A percentile compares a stretch with the other conserved stretches of the same genome.
Conservation (phyloP, 2,113 vertebrate species). For the Felis catus region DNA sequence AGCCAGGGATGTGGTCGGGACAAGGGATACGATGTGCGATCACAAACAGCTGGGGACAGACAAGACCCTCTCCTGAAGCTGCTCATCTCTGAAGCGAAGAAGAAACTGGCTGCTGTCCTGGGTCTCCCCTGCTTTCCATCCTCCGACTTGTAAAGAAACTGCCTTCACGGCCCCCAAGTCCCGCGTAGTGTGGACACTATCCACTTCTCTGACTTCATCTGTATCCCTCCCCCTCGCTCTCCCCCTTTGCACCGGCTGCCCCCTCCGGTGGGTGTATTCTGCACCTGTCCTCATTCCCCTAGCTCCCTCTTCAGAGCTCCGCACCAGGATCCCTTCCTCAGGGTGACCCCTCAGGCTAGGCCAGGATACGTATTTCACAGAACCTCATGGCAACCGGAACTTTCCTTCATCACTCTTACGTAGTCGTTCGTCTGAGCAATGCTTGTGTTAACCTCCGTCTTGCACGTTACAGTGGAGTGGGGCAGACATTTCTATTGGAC, state of each 20-base stretch:
- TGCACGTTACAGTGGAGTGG: background rate
- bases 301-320: background rate
- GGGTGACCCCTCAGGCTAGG: background rate
- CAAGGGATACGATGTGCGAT: background rate
- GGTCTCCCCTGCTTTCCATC: rapidly evolving
- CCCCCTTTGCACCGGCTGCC: background rate
- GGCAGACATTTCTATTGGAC: background rate
- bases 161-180: background rate
- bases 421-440: rapidly evolving
- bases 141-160: background rate
- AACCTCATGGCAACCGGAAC: background rate
- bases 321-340: background rate
- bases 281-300: background rate
- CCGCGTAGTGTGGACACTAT: background rate
- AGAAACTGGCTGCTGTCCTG: rapidly evolving
- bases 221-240: no score
- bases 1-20: background rate
- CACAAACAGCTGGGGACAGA: rapidly evolving
- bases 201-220: background rate
- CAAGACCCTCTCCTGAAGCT: background rate
- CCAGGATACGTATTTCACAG: background rate
- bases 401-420: background rate
- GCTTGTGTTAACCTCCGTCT: background rate
- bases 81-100: background rate
- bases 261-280: background rate